These are phyloP conservation scores for Anadara kagoshimensis DNA, from an alignment of 1,140 invertebrate genomes.

Conservation along the genomic window DNA sequence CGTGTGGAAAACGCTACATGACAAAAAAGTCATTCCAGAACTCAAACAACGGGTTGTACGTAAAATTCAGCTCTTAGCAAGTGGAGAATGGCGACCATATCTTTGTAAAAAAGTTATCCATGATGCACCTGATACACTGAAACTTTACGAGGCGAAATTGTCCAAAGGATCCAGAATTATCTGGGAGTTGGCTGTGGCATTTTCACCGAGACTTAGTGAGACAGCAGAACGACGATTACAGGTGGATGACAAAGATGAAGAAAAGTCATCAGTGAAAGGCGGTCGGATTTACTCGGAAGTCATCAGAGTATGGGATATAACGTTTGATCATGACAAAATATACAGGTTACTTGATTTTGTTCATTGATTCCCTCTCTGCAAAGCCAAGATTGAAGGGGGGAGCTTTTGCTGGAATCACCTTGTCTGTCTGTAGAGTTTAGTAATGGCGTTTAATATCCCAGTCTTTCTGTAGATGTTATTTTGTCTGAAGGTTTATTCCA, in stretches of 20 bases:
- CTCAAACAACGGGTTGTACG: conserved; percentile 56
- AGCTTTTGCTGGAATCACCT: no score
- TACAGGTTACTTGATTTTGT: conserved; percentile 2
- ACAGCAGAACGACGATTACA: conserved; percentile 51
- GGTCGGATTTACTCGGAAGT: conserved; percentile 67
- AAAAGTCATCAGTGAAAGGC: conserved; percentile 39
- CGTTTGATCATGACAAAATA: conserved; percentile 60
- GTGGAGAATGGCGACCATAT: conserved; percentile 60
- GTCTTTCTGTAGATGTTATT: no score
- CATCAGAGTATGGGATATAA: conserved; percentile 68
- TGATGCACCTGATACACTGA: conserved; percentile 50
- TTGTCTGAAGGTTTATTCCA: no score
- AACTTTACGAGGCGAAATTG: conserved; percentile 62
- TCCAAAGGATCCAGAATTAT: conserved; percentile 56
- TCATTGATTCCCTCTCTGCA: not conserved
- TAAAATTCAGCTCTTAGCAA: conserved; percentile 59
- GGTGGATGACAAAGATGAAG: conserved; percentile 25
- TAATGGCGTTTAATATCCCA: no score
- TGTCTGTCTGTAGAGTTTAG: no score
- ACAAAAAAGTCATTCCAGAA: conserved; percentile 49
- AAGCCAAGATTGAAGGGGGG: no score
- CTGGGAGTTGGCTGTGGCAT: conserved; percentile 69
- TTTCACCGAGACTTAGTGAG: conserved; percentile 62
- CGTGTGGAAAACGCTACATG: conserved; percentile 59
- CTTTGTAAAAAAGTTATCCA: conserved; percentile 49